Percentiles rank a stretch among this genome's conserved stretches.
These are phyloP conservation scores for Stigmatopora nigra DNA, from an alignment of 2,113 vertebrate species.

Conservation along the genomic window DNA sequence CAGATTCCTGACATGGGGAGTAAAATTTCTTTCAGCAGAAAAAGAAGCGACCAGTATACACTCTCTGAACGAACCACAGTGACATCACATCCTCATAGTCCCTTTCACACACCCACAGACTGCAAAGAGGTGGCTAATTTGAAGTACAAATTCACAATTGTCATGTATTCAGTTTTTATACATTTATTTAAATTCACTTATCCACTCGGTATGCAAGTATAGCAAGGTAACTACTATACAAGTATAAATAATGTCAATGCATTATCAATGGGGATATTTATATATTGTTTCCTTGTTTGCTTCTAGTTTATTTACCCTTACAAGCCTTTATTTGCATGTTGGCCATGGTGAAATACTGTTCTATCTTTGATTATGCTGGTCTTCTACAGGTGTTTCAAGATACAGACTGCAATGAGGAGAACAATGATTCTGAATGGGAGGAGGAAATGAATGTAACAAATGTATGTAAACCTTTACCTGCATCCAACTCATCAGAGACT, in stretches of 20 bases:
- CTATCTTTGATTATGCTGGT: not conserved
- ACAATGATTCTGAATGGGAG: slow-evolving; percentile 9
- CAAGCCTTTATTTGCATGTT: not conserved
- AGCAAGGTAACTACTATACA: too few species aligned
- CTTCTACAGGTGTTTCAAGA: slow-evolving; percentile 31
- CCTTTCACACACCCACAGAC: slow-evolving; percentile 34
- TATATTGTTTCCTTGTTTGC: not conserved
- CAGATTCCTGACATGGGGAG: slow-evolving; percentile 60
- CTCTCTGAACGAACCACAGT: slow-evolving; percentile 46
- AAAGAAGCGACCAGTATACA: slow-evolving; percentile 49
- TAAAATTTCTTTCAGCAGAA: slow-evolving; percentile 59
- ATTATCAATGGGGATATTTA: not conserved
- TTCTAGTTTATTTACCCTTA: not conserved
- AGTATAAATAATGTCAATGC: not conserved
- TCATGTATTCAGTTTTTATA: not conserved
- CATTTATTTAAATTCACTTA: not conserved
- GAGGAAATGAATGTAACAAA: slow-evolving; percentile 21
- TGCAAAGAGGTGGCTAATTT: slow-evolving; percentile 51
- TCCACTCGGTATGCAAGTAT: too few species aligned
- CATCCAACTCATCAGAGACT: slow-evolving; percentile 11
- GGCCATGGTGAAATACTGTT: not conserved
- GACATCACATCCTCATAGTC: slow-evolving; percentile 31
- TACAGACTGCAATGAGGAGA: slow-evolving; percentile 21
- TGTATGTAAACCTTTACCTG: not conserved
- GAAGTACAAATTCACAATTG: not conserved